These are phyloP conservation scores for Rhinopithecus roxellana DNA, from an alignment of 2,113 vertebrate genomes.

Conservation along the genomic window DNA sequence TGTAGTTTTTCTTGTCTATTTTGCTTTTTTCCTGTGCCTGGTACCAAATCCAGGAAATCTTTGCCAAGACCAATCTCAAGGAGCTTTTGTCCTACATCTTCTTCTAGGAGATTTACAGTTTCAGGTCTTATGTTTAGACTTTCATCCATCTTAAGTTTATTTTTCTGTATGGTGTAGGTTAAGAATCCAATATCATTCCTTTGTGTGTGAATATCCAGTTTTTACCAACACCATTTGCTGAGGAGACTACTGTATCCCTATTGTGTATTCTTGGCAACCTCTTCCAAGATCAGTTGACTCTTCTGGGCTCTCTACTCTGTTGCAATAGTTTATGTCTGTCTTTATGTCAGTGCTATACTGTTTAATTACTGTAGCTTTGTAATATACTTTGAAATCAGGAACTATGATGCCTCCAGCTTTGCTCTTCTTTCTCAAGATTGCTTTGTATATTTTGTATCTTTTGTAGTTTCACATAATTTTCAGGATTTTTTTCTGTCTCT, in stretches of 20 bases:
- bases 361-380: neutral
- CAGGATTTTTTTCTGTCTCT: neutral
- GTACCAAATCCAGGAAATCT: neutral
- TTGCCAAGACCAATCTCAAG: neutral
- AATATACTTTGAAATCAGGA: neutral
- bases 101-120: neutral
- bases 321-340: neutral
- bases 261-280: neutral
- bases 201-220: neutral
- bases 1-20: neutral
- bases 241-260: accelerated
- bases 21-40: neutral
- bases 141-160: neutral
- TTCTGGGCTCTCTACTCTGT: neutral
- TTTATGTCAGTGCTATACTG: neutral
- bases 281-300: neutral
- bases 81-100: neutral
- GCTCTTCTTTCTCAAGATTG: too few species aligned
- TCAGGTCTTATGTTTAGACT: neutral
- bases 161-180: neutral
- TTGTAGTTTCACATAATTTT: neutral
- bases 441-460: neutral
- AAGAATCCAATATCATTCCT: neutral
- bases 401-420: neutral
- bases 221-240: neutral